Conservation (phyloP, 1,140 invertebrate species). For the Mya arenaria region DNA sequence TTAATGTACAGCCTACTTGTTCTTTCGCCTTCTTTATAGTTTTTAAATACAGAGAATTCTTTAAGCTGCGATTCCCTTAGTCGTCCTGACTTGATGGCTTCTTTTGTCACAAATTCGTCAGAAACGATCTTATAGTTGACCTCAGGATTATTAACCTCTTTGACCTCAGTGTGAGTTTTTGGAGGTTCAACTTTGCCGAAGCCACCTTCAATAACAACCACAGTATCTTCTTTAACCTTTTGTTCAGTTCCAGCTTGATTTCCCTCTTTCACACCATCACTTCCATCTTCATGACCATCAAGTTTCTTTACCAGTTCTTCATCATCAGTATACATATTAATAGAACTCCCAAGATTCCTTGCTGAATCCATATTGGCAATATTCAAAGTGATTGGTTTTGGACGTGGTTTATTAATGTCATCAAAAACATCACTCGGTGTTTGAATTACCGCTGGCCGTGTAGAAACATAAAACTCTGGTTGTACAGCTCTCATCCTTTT, state of each 20-base stretch:
- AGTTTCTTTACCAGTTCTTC: no score
- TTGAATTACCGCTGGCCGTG: constrained; percentile 13
- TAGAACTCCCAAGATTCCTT: no score
- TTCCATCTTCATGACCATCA: not conserved
- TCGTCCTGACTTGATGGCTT: constrained; percentile 48
- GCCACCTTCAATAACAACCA: constrained; percentile 40
- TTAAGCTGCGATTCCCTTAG: constrained; percentile 85
- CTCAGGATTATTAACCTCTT: constrained; percentile 49
- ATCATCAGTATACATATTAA: no score
- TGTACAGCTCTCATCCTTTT: constrained; percentile 80
- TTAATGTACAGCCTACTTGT: constrained; percentile 93
- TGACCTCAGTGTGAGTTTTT: constrained; percentile 35
- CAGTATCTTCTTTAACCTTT: not conserved
- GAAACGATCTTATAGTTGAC: constrained; percentile 58
- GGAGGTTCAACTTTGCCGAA: constrained; percentile 71
- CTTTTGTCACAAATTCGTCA: constrained; percentile 36
- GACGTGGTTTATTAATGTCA: constrained; percentile 82
- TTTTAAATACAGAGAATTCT: constrained; percentile 91
- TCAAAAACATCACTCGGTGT: constrained; percentile 73
- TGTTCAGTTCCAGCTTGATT: not conserved
- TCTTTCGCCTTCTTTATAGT: constrained; percentile 91
- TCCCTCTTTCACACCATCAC: not conserved
- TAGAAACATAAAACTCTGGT: constrained; percentile 12
- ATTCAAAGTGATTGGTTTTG: not conserved
- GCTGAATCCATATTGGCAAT: not conserved